Evolutionary conservation across 2,797 vertebrate genomes (phyloP).

Genomic region (Notamacropus eugenii): DNA sequence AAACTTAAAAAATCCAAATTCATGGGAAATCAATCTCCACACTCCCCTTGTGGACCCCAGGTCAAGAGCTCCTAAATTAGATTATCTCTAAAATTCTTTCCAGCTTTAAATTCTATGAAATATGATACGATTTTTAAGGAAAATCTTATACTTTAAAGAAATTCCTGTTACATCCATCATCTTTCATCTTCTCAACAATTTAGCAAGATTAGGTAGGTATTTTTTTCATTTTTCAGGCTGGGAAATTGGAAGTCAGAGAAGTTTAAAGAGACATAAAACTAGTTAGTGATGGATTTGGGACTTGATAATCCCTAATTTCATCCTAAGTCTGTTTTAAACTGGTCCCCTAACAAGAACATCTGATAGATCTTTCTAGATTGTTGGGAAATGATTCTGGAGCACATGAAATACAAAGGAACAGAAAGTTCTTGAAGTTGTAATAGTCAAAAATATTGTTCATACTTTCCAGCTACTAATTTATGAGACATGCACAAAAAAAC

Average conservation of each 20-base stretch:
- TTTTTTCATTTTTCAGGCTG: slow-evolving; percentile 54
- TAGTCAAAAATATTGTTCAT: slow-evolving; percentile 47
- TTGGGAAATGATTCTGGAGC: not conserved
- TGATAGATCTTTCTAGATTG: slow-evolving; percentile 53
- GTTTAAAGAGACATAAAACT: slow-evolving; percentile 30
- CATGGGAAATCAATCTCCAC: not conserved
- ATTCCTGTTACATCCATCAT: not conserved
- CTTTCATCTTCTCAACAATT: not conserved
- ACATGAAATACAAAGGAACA: slow-evolving; percentile 45
- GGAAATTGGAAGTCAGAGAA: slow-evolving; percentile 56
- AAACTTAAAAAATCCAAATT: not conserved
- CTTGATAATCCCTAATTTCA: not conserved
- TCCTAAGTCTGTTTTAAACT: slow-evolving; percentile 31
- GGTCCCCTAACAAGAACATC: not conserved
- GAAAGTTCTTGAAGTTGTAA: slow-evolving; percentile 44
- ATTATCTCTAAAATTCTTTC: not conserved
- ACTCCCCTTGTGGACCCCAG: not conserved
- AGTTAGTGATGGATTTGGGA: slow-evolving; percentile 21
- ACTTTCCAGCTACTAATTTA: slow-evolving; percentile 41
- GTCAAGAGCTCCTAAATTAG: not conserved
- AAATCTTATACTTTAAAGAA: not conserved
- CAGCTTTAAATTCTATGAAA: not conserved
- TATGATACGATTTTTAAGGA: not conserved
- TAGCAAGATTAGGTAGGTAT: not conserved
- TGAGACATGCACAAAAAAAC: slow-evolving; percentile 10